Evolutionary conservation across 2,888 invertebrate species (phyloP).

Genomic region (Eupithecia centaureata): DNA sequence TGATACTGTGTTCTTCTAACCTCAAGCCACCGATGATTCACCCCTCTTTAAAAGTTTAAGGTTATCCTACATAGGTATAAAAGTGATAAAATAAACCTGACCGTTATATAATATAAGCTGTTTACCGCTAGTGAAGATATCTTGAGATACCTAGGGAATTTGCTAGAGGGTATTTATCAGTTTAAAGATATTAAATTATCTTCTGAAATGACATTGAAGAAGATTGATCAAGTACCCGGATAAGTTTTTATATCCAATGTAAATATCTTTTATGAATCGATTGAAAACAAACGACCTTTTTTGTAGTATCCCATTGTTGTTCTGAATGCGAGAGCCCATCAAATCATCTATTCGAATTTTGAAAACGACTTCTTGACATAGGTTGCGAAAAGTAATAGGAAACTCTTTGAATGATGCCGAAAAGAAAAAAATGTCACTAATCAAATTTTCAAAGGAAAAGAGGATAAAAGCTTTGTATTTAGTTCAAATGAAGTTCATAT

Average conservation of each 20-base stretch:
- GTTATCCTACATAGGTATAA: not conserved
- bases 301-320: not conserved
- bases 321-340: not conserved
- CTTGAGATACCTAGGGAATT: not conserved
- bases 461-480: not conserved
- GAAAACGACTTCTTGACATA: too few relatives aligned
- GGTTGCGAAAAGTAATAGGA: too few relatives aligned
- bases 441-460: not conserved
- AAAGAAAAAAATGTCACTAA: not conserved
- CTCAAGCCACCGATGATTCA: too few relatives aligned
- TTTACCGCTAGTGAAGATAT: not conserved
- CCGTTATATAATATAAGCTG: not conserved
- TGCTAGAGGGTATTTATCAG: slow-evolving; percentile 4
- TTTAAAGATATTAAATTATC: not conserved
- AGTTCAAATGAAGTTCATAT: not conserved
- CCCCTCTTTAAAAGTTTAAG: too few relatives aligned
- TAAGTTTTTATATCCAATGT: not conserved
- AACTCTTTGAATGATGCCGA: too few relatives aligned
- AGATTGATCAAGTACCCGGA: not conserved
- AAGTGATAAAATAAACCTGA: not conserved
- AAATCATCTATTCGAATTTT: too few relatives aligned
- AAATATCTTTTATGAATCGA: too few relatives aligned
- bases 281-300: not conserved
- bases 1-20: too few relatives aligned
- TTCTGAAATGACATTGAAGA: slow-evolving; percentile 1